Percentiles rank a stretch among this genome's conserved stretches.
These are phyloP conservation scores for Gasteruption jaculator DNA, from an alignment of 2,888 invertebrate species.

Conservation along the genomic window DNA sequence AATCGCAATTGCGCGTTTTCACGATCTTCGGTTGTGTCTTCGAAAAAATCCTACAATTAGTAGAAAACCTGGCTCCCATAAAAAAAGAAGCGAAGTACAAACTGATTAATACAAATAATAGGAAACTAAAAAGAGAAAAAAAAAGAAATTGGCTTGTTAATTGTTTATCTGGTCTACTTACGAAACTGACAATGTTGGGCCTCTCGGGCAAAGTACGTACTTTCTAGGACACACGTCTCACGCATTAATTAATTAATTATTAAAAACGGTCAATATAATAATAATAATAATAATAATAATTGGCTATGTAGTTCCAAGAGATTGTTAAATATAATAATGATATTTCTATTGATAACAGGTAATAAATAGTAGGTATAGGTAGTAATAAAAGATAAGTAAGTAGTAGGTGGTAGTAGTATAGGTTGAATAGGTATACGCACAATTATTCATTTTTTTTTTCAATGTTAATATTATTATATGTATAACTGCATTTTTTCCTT, in stretches of 20 bases:
- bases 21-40: no score
- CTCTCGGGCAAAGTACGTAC: slow-evolving; percentile 49
- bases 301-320: slow-evolving; percentile 46
- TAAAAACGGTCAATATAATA: no score
- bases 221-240: slow-evolving; percentile 51
- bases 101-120: slow-evolving; percentile 11
- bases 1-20: no score
- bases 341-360: slow-evolving; percentile 31
- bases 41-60: no score
- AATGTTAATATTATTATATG: slow-evolving; percentile 42
- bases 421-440: slow-evolving; percentile 42
- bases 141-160: slow-evolving; percentile 43
- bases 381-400: slow-evolving; percentile 27
- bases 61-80: no score
- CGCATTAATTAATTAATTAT: no score
- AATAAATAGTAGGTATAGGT: slow-evolving; percentile 20
- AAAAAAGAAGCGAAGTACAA: no score
- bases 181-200: slow-evolving; percentile 51
- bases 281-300: no score
- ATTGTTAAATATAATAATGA: slow-evolving; percentile 48
- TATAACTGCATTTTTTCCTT: no score
- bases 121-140: slow-evolving; percentile 16
- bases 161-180: slow-evolving; percentile 50
- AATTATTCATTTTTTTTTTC: slow-evolving; percentile 29
- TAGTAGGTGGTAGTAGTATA: slow-evolving; percentile 25